Evolutionary conservation across 2,888 invertebrate species (phyloP).

Genomic region (Nezara viridula): DNA sequence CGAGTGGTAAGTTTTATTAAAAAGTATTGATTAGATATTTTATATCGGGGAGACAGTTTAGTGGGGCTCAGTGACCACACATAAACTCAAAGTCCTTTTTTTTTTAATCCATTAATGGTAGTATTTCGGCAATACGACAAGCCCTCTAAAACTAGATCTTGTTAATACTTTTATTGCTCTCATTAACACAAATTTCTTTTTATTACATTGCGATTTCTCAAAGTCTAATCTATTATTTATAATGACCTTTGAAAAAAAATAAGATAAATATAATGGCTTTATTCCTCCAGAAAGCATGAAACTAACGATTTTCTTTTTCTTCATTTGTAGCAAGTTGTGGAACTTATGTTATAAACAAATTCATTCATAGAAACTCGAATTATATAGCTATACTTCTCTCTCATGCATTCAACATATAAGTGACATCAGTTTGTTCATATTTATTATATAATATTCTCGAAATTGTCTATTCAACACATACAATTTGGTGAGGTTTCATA

Average conservation of each 20-base stretch:
- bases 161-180: not conserved
- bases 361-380: no score
- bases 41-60: not conserved
- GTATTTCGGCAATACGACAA: not conserved
- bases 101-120: constrained; percentile 27
- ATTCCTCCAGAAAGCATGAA: not conserved
- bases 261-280: not conserved
- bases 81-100: not conserved
- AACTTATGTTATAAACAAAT: no score
- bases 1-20: constrained; percentile 2
- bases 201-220: not conserved
- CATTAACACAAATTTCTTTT: not conserved
- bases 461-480: no score
- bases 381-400: no score
- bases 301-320: not conserved
- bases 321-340: not conserved
- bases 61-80: not conserved
- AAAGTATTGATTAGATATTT: constrained; percentile 15
- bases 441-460: no score
- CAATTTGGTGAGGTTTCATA: no score
- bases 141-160: not conserved
- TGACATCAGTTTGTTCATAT: no score
- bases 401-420: no score
- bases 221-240: not conserved
- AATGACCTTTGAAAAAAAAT: not conserved